These are phyloP conservation scores for Ophioninae sp. DNA, from an alignment of 2,888 invertebrate species.

Conservation along the genomic window DNA sequence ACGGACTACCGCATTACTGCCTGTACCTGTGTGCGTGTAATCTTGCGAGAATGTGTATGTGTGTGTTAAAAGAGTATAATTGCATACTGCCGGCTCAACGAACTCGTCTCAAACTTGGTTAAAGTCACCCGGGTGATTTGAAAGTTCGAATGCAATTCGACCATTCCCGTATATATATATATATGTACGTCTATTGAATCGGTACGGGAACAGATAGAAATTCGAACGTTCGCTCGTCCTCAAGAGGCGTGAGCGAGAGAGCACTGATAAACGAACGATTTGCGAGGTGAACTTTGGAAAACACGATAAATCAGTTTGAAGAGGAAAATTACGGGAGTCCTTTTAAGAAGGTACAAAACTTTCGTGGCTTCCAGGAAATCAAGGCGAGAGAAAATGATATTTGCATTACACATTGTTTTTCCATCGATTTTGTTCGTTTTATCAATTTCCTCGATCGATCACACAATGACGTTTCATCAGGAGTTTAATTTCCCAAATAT, in stretches of 20 bases:
- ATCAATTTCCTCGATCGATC: no score
- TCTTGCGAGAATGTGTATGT: no score
- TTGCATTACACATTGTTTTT: no score
- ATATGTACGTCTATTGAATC: constrained; percentile 12
- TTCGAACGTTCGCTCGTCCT: not conserved
- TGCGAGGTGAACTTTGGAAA: constrained; percentile 39
- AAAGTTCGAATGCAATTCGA: constrained; percentile 54
- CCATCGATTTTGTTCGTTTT: no score
- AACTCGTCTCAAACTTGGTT: constrained; percentile 68
- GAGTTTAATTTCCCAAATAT: no score
- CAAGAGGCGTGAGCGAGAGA: not conserved
- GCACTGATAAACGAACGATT: constrained; percentile 14
- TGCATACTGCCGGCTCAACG: not conserved
- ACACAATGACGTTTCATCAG: no score
- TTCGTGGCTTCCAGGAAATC: no score
- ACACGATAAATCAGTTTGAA: constrained; percentile 61
- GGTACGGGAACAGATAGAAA: not conserved
- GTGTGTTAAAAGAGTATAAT: not conserved
- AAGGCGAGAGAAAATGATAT: no score
- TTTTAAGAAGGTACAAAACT: not conserved
- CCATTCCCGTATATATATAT: not conserved
- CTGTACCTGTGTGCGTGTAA: no score
- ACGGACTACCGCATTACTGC: not conserved
- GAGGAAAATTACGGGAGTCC: constrained; percentile 10
- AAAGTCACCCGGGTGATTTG: constrained; percentile 66